These are phyloP conservation scores for Andrena fulva DNA, from an alignment of 2,888 invertebrate species.

Conservation along the genomic window DNA sequence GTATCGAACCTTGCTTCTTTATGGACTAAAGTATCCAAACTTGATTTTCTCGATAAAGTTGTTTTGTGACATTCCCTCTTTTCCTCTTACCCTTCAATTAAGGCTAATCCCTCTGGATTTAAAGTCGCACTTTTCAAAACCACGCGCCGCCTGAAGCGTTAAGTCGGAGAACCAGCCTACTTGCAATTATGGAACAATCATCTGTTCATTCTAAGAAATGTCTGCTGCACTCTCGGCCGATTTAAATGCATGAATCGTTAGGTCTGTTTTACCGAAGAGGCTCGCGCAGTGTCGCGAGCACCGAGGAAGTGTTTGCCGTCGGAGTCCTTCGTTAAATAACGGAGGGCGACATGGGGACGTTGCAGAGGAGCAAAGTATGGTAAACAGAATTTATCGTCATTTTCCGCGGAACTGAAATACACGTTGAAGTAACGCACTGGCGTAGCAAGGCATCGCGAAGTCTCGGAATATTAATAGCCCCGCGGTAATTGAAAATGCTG, in stretches of 20 bases:
- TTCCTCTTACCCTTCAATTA: too few relatives aligned
- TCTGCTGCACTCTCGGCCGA: background rate
- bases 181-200: too few relatives aligned
- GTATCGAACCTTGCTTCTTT: constrained; percentile 6
- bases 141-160: too few relatives aligned
- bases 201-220: background rate
- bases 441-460: background rate
- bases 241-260: background rate
- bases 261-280: background rate
- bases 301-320: background rate
- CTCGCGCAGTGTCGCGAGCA: background rate
- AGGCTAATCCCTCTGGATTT: too few relatives aligned
- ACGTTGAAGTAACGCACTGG: background rate
- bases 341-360: background rate
- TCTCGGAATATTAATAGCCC: background rate
- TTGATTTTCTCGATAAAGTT: too few relatives aligned
- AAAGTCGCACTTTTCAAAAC: too few relatives aligned
- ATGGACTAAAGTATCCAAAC: too few relatives aligned
- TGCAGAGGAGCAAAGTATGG: background rate
- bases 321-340: background rate
- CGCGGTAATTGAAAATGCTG: too few relatives aligned
- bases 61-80: too few relatives aligned
- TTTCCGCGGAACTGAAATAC: background rate
- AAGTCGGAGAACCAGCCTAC: too few relatives aligned
- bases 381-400: background rate